Evolutionary conservation across 2,113 vertebrate genomes (phyloP).

Genomic region (Festucalex cinctus): DNA sequence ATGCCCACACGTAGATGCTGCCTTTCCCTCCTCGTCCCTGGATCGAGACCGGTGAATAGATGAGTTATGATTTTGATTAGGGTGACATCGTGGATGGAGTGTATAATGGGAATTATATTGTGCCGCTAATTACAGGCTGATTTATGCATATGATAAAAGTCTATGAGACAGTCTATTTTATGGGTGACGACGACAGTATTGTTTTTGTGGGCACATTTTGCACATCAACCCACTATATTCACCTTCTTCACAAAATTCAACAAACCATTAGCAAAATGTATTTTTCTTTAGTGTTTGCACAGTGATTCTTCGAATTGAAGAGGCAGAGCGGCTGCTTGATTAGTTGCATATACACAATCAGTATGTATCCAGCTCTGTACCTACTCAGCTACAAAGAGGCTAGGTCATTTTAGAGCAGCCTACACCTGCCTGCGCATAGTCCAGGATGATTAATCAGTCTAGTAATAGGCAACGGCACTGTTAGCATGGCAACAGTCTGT

Average conservation of each 20-base stretch:
- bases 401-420: slow-evolving; percentile 28
- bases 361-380: neutral
- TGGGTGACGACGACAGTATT: neutral
- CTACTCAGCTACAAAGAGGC: neutral
- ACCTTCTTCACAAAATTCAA: neutral
- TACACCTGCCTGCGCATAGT: slow-evolving; percentile 32
- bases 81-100: slow-evolving; percentile 1
- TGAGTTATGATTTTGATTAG: slow-evolving; percentile 1
- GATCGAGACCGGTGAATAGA: slow-evolving; percentile 11
- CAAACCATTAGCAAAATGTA: neutral
- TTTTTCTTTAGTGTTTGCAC: neutral
- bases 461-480: slow-evolving; percentile 43
- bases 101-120: neutral
- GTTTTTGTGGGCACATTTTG: neutral
- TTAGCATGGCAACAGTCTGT: slow-evolving; percentile 39
- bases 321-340: neutral
- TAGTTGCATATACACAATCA: neutral
- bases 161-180: neutral
- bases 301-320: neutral
- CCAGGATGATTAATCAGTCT: slow-evolving; percentile 52
- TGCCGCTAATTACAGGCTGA: neutral
- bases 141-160: neutral
- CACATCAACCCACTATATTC: neutral
- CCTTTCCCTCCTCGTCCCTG: slow-evolving; percentile 94
- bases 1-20: slow-evolving; percentile 99